Evolutionary conservation across 2,797 vertebrate species (phyloP).

Genomic region (Hemitrygon akajei): DNA sequence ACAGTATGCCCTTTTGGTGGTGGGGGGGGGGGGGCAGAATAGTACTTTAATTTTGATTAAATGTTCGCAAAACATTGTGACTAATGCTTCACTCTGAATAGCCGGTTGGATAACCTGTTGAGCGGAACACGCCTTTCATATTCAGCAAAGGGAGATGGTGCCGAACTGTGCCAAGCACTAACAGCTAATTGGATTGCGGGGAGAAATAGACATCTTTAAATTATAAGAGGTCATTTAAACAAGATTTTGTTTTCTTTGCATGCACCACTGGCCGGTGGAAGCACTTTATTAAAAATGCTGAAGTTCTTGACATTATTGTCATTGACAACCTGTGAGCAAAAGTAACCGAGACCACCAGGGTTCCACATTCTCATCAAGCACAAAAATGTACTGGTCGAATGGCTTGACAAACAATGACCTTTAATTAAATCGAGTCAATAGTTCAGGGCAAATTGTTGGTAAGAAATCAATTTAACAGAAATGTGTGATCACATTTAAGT

Average conservation of each 20-base stretch:
- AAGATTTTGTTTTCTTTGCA: background rate
- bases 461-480: constrained; percentile 33
- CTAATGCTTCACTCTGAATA: background rate
- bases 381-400: constrained; percentile 24
- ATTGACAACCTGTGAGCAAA: constrained; percentile 26
- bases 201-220: background rate
- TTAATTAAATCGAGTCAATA: constrained; percentile 38
- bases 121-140: background rate
- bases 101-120: background rate
- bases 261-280: background rate
- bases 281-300: background rate
- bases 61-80: background rate
- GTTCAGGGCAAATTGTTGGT: constrained; percentile 34
- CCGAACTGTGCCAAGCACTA: background rate
- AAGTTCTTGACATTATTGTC: background rate
- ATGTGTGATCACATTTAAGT: constrained; percentile 35
- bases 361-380: constrained; percentile 21
- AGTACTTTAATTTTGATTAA: background rate
- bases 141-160: background rate
- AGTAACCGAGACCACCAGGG: constrained; percentile 3
- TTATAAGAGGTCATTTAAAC: background rate
- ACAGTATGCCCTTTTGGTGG: background rate
- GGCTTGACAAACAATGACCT: constrained; percentile 31
- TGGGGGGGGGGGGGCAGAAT: background rate
- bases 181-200: background rate